Percentiles rank a stretch among this genome's conserved stretches.
phyloP scores from a whole-genome alignment of 2,113 vertebrate genomes.

The Climacteris rufus region DNA sequence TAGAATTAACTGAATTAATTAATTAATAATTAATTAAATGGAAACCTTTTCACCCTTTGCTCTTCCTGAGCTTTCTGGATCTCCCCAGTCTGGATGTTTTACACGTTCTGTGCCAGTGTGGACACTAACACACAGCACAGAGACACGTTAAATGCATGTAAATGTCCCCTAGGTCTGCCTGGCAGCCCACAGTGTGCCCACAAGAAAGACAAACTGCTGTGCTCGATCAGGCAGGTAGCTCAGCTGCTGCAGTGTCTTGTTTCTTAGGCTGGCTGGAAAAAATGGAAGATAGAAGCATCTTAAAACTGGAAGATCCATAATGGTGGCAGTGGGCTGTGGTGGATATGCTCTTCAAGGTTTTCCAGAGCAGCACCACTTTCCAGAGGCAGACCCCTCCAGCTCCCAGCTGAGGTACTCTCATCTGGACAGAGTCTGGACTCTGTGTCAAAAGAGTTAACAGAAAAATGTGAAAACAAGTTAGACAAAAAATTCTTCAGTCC shows the following conservation, averaged over 20 bases:
- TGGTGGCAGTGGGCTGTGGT: neutral
- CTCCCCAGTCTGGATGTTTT: neutral
- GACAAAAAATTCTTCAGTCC: neutral
- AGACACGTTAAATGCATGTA: fast-evolving
- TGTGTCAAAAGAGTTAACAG: neutral
- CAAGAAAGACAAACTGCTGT: neutral
- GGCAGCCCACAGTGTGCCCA: neutral
- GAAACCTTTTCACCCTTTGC: neutral
- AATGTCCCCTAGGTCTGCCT: neutral
- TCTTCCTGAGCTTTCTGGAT: neutral
- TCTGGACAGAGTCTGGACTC: neutral
- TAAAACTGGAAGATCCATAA: neutral
- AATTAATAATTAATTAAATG: too few species aligned
- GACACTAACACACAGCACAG: neutral
- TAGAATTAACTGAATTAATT: too few species aligned
- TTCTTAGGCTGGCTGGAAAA: neutral
- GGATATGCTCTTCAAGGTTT: neutral
- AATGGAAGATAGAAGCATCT: neutral
- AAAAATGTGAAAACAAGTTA: neutral
- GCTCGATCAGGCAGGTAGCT: neutral
- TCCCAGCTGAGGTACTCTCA: neutral
- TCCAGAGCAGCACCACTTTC: neutral
- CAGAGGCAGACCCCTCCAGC: neutral
- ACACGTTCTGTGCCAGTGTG: fast-evolving
- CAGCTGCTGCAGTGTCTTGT: neutral